These are phyloP conservation scores for Popillia japonica DNA, from an alignment of 1,140 invertebrate genomes.

Conservation along the genomic window DNA sequence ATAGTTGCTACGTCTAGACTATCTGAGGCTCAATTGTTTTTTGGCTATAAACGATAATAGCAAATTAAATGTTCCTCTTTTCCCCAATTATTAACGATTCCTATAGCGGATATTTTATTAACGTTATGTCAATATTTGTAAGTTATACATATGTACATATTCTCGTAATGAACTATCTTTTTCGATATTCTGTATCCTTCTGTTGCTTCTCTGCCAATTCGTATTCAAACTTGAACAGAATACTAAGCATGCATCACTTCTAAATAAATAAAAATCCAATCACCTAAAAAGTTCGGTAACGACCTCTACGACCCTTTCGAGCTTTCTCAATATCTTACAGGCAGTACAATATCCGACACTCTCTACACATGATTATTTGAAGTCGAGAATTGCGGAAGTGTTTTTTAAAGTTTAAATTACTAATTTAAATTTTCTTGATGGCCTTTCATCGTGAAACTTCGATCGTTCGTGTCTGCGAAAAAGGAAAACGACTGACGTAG, in stretches of 20 bases:
- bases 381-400: conserved; percentile 24
- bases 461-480: conserved; percentile 4
- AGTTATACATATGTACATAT: too few relatives aligned
- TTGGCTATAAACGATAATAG: too few relatives aligned
- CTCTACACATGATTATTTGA: conserved; percentile 32
- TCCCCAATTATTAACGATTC: too few relatives aligned
- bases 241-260: background rate
- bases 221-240: background rate
- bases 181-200: too few relatives aligned
- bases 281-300: background rate
- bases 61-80: too few relatives aligned
- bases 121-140: too few relatives aligned
- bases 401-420: conserved; percentile 38
- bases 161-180: too few relatives aligned
- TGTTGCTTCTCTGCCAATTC: background rate
- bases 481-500: background rate
- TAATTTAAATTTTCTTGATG: conserved; percentile 39
- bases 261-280: background rate
- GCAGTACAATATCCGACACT: background rate
- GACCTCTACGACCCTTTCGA: background rate
- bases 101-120: too few relatives aligned
- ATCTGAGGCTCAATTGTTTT: too few relatives aligned
- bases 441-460: background rate
- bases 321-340: background rate
- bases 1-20: too few relatives aligned